Conservation (phyloP, 2,888 invertebrate genomes). For the Caenorhabditis wallacei region DNA sequence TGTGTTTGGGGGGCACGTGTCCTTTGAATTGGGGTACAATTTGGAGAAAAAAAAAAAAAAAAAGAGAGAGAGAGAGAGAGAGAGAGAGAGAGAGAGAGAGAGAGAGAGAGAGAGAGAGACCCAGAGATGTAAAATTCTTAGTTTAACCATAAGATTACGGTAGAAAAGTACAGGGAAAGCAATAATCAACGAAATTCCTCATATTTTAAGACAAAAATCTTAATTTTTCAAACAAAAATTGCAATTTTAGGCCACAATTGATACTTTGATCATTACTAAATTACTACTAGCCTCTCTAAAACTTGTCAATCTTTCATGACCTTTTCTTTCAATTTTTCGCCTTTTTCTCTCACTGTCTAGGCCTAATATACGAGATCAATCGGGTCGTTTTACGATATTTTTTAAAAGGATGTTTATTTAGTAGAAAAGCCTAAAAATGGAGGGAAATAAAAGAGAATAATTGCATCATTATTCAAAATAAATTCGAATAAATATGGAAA, state of each 20-base stretch:
- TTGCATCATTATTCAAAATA: constrained; percentile 17
- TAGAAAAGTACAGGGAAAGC: too few species aligned
- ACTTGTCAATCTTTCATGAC: constrained; percentile 9
- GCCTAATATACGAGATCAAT: not conserved
- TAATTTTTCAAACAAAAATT: too few species aligned
- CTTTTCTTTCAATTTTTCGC: constrained; percentile 5
- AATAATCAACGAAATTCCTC: too few species aligned
- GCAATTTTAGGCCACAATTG: not conserved
- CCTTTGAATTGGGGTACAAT: too few species aligned
- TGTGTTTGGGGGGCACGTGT: too few species aligned
- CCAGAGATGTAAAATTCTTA: too few species aligned
- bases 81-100: too few species aligned
- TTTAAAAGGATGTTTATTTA: constrained; percentile 1
- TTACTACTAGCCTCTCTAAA: not conserved
- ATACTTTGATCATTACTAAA: not conserved
- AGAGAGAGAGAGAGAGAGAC: too few species aligned
- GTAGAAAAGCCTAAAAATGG: not conserved
- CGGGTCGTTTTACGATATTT: not conserved
- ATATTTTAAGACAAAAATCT: too few species aligned
- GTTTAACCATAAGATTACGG: too few species aligned
- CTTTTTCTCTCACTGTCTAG: not conserved
- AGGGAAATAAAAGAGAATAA: not conserved
- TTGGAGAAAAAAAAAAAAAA: too few species aligned
- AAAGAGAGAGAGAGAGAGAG: too few species aligned
- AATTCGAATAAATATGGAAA: not conserved